phyloP scores from a whole-genome alignment of 2,888 invertebrate species.

The Galerucella nymphaeae region DNA sequence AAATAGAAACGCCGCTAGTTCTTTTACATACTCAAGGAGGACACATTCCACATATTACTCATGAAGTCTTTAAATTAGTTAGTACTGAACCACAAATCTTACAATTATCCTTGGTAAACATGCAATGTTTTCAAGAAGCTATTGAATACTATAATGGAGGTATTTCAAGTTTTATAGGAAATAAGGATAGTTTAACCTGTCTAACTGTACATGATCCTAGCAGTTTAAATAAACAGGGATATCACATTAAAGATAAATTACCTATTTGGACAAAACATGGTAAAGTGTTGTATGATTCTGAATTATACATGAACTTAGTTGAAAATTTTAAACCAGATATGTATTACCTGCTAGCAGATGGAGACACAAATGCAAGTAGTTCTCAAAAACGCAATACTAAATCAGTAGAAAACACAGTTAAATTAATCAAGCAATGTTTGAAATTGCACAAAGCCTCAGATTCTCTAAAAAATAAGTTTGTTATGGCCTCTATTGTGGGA shows the following conservation, averaged over 20 bases:
- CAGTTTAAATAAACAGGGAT: constrained; percentile 74
- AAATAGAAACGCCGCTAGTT: constrained; percentile 79
- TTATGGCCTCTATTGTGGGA: constrained; percentile 81
- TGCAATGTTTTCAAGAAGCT: constrained; percentile 70
- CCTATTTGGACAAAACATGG: constrained; percentile 86
- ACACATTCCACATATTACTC: constrained; percentile 83
- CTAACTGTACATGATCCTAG: constrained; percentile 78
- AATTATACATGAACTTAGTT: constrained; percentile 80
- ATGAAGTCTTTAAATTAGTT: constrained; percentile 78
- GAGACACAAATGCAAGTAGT: constrained; percentile 75
- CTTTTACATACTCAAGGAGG: constrained; percentile 84
- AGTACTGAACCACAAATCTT: constrained; percentile 72
- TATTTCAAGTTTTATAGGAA: constrained; percentile 75
- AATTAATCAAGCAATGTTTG: constrained; percentile 77
- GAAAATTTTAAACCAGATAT: constrained; percentile 84
- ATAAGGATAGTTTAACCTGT: constrained; percentile 67
- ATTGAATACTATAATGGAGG: constrained; percentile 73
- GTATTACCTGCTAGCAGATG: constrained; percentile 84
- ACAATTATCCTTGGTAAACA: constrained; percentile 79
- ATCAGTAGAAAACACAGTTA: constrained; percentile 76
- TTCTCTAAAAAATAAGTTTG: constrained; percentile 64
- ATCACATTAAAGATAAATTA: constrained; percentile 76
- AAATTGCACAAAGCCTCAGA: constrained; percentile 72
- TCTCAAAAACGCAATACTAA: constrained; percentile 78
- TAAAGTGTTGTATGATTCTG: constrained; percentile 71